These are phyloP conservation scores for Colletes collaris DNA, from an alignment of 2,888 invertebrate species.

Conservation along the genomic window DNA sequence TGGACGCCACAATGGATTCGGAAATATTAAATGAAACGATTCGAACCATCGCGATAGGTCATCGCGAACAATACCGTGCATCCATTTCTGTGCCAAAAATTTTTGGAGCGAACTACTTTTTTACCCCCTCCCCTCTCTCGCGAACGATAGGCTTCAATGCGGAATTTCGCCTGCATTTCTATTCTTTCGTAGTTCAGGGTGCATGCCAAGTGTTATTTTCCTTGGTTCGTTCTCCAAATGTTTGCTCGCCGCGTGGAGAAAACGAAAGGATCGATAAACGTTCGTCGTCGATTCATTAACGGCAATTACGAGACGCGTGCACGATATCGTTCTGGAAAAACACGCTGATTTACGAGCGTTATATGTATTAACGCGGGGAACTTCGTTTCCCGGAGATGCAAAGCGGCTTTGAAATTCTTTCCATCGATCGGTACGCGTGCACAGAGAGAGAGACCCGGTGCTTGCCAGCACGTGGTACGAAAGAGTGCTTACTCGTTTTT, in stretches of 20 bases:
- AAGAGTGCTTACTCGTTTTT: slow-evolving; percentile 38
- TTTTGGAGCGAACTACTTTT: slow-evolving; percentile 20
- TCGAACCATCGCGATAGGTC: slow-evolving; percentile 23
- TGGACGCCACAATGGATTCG: slow-evolving; percentile 1
- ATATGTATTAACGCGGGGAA: not conserved
- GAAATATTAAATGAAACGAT: slow-evolving; percentile 31
- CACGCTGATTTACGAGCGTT: not conserved
- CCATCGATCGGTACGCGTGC: slow-evolving; percentile 30
- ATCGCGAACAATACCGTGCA: slow-evolving; percentile 23
- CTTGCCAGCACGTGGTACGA: slow-evolving; percentile 42
- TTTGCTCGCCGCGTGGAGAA: not conserved
- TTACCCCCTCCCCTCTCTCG: not conserved
- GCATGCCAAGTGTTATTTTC: slow-evolving; percentile 8
- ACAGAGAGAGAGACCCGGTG: not conserved
- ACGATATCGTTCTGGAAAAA: not conserved
- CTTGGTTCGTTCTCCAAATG: not conserved
- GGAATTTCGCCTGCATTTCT: slow-evolving; percentile 28
- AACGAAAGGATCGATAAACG: not conserved
- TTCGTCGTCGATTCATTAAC: not conserved
- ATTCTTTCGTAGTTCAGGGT: slow-evolving; percentile 12
- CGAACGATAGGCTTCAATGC: slow-evolving; percentile 21
- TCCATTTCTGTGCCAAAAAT: slow-evolving; percentile 22
- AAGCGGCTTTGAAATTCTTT: slow-evolving; percentile 29
- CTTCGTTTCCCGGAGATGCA: not conserved
- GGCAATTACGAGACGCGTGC: not conserved